Percentiles rank a stretch among this genome's conserved stretches.
These are phyloP conservation scores for Myotis lucifugus DNA, from an alignment of 2,113 vertebrate genomes.

Conservation along the genomic window DNA sequence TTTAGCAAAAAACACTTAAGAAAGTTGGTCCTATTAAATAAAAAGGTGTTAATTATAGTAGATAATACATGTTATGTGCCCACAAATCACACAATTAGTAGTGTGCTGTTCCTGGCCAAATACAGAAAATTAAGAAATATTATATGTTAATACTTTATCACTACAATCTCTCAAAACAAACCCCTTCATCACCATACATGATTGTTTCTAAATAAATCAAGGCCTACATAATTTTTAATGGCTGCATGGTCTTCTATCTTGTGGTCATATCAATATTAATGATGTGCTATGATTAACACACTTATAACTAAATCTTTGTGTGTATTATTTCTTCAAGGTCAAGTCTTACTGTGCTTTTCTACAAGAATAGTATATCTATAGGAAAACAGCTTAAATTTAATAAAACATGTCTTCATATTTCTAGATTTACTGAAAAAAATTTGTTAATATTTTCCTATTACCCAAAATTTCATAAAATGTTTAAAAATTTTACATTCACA, in stretches of 20 bases:
- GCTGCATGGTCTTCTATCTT: background rate
- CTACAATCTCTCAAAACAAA: background rate
- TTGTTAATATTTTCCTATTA: background rate
- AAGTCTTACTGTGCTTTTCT: background rate
- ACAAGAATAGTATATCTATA: background rate
- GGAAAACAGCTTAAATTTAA: constrained; percentile 18
- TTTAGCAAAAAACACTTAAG: background rate
- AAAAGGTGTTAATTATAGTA: constrained; percentile 8
- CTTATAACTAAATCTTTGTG: background rate
- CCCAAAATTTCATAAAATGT: constrained; percentile 13
- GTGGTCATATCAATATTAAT: background rate
- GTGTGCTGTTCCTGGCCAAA: background rate
- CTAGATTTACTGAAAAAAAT: constrained; percentile 23
- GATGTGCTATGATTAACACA: background rate
- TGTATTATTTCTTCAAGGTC: background rate
- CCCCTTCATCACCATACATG: background rate
- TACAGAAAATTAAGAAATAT: background rate
- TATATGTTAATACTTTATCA: background rate
- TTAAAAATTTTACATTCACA: background rate
- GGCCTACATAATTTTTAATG: background rate
- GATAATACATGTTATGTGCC: background rate
- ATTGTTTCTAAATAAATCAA: background rate
- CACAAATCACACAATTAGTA: background rate
- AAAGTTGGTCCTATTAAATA: background rate
- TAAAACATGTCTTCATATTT: background rate